Conservation (phyloP, 2,797 vertebrate species). For the Pteropus rufus region DNA sequence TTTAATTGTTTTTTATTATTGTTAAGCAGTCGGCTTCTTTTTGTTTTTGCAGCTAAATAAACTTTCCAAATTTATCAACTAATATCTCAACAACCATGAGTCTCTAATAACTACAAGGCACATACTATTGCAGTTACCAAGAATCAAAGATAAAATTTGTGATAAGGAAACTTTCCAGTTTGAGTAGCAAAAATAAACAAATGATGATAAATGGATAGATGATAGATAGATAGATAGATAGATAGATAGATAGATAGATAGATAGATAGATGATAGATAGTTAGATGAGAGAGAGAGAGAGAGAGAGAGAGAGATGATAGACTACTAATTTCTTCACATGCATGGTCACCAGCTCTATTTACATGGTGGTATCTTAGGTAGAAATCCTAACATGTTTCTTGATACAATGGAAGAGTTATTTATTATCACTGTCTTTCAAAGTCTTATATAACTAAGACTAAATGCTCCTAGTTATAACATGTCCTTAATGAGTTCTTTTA, state of each 20-base stretch:
- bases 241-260: background rate
- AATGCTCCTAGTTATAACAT: slow-evolving; percentile 68
- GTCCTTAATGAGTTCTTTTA: slow-evolving; percentile 71
- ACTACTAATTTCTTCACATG: background rate
- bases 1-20: background rate
- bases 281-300: too few relatives aligned
- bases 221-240: background rate
- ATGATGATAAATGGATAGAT: background rate
- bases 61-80: background rate
- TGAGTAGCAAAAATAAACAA: background rate
- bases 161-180: background rate
- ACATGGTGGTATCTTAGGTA: background rate
- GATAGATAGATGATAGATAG: background rate
- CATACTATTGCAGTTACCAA: background rate
- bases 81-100: background rate
- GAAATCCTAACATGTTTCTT: slow-evolving; percentile 20
- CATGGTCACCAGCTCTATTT: slow-evolving; percentile 34
- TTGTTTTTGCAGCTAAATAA: background rate
- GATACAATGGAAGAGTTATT: slow-evolving; percentile 47
- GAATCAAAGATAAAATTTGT: background rate
- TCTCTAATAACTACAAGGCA: background rate
- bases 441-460: slow-evolving; percentile 59
- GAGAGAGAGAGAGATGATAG: background rate
- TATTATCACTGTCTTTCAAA: slow-evolving; percentile 65
- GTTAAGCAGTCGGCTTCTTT: background rate